phyloP scores from a whole-genome alignment of 2,113 vertebrate genomes.

The Nanger granti region DNA sequence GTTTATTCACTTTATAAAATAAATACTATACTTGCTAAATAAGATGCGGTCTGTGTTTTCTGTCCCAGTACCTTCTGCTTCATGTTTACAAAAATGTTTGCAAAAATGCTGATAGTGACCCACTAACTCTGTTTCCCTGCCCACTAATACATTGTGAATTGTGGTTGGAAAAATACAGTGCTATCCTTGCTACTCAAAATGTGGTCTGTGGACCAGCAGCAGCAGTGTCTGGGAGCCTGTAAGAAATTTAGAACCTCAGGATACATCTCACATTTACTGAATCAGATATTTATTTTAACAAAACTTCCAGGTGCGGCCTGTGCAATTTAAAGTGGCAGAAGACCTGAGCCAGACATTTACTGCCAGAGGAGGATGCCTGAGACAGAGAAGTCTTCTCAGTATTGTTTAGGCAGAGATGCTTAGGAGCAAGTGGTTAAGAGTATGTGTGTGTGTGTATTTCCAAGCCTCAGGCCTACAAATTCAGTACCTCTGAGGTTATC shows the following conservation, averaged over 20 bases:
- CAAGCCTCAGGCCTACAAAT: neutral
- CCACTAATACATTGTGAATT: neutral
- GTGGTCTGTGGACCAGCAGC: neutral
- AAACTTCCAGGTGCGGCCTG: neutral
- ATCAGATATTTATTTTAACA: neutral
- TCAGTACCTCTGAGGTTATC: neutral
- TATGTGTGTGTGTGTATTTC: neutral
- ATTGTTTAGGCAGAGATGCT: neutral
- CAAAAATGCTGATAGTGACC: neutral
- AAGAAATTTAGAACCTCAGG: neutral
- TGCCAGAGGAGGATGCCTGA: neutral
- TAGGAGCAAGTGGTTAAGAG: neutral
- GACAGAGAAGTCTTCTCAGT: neutral
- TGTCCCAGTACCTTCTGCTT: neutral
- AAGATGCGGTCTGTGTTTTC: neutral
- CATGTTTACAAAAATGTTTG: neutral
- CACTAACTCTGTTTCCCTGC: neutral
- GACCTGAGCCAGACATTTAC: too few species aligned
- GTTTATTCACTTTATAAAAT: neutral
- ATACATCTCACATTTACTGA: rapidly evolving
- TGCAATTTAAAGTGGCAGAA: neutral
- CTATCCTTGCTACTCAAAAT: neutral
- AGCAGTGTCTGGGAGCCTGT: neutral
- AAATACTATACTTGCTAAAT: neutral
- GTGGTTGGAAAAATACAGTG: neutral